Evolutionary conservation across 2,113 vertebrate genomes (phyloP), one percentile per base, ranked within the genome.

Genomic region (Brachyhypopomus occidentalis): DNA sequence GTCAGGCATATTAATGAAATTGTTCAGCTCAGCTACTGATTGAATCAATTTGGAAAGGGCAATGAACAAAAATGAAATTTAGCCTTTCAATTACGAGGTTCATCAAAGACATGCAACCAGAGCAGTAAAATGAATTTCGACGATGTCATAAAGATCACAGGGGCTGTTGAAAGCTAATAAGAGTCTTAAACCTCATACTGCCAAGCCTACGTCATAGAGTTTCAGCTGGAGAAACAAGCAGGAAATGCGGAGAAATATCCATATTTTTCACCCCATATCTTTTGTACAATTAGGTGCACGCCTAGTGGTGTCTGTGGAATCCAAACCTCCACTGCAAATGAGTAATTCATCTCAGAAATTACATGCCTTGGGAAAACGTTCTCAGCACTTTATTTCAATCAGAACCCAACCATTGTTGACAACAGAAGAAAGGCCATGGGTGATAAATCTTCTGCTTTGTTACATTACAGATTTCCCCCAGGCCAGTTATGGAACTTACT

Each of bases 341-440:
- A 72, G 69, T 41, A 48, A 81, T 80, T 84, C 41, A 81, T 88
- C 78, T 83, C 71, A 52, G 34, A 64, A 38, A 84, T 55, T 81
- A 77, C 60, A 73, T 79, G 74, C 66, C 81, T 23, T 72, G 75
- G 45, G 80, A 83, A 87, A 88, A 84, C 67, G 85, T 83, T 83
- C 45, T 11, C 23, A 20, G 79, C 64, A 66, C 58, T 85, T 78
- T 72, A 83, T 87, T 85, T 79, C 58, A 80, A 74, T 64, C 62
- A 73, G 41, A 17, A 75, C 36, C 55, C 17, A 5, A 79, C 56
- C 8, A 59, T 45, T 81, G 41, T 77, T 76, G 77, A 84, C 67
- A 81, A 78, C 69, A 78, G 41, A 52, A 66, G 67, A 58, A 79
- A 83, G 78, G 64, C 36, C 58, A 70, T 27, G 22, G 30, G 67